These are phyloP conservation scores for Smutsia gigantea DNA, from an alignment of 2,797 vertebrate genomes.

Conservation along the genomic window DNA sequence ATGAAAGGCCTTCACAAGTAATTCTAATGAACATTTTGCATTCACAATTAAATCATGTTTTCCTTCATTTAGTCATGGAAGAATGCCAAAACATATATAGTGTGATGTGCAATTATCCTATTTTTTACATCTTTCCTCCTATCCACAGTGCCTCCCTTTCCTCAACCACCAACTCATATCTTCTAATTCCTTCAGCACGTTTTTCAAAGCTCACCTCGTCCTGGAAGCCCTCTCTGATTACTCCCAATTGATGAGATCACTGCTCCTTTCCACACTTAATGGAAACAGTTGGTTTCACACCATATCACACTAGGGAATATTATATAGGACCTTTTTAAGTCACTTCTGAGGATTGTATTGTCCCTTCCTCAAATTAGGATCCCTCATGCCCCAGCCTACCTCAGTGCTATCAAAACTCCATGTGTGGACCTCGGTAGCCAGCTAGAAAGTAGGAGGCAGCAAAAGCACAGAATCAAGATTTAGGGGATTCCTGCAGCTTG, in stretches of 20 bases:
- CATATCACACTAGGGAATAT: not conserved
- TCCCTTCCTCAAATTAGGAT: not conserved
- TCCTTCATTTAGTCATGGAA: not conserved
- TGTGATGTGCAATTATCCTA: not conserved
- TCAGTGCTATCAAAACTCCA: not conserved
- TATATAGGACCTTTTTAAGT: not conserved
- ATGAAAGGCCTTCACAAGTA: not conserved
- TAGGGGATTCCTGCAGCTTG: too few relatives aligned
- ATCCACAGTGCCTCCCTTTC: not conserved
- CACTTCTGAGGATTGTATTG: not conserved
- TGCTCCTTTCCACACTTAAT: not conserved
- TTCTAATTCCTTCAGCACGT: not conserved
- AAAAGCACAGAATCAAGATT: not conserved
- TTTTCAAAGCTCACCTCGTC: not conserved
- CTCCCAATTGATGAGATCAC: not conserved
- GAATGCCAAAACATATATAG: not conserved
- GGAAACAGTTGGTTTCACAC: not conserved
- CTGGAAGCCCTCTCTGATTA: not conserved
- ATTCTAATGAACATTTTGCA: not conserved
- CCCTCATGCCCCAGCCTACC: not conserved
- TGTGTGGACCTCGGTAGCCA: not conserved
- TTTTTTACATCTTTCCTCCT: not conserved
- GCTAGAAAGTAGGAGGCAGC: not conserved
- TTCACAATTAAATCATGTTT: not conserved
- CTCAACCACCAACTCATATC: not conserved